Conservation (phyloP, 2,797 vertebrate genomes). For the Trachurus trachurus region DNA sequence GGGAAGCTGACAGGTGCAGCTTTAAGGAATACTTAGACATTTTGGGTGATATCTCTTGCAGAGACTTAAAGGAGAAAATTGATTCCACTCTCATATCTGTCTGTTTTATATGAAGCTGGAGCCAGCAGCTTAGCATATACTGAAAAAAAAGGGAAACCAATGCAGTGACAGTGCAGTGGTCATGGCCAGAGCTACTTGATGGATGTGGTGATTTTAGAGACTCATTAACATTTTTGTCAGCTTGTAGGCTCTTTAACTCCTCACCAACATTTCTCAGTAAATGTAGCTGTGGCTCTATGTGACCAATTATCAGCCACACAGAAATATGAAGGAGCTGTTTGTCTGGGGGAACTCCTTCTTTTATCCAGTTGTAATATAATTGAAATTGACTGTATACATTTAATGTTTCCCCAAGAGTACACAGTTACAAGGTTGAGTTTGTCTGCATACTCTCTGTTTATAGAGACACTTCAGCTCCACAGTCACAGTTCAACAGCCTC, state of each 20-base stretch:
- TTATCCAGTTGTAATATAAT: not conserved
- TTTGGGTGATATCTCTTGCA: slow-evolving; percentile 24
- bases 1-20: slow-evolving; percentile 12
- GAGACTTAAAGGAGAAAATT: not conserved
- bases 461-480: not conserved
- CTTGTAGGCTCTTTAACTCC: not conserved
- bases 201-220: not conserved
- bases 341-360: not conserved
- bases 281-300: not conserved
- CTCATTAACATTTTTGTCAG: not conserved
- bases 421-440: not conserved
- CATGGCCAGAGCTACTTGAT: not conserved
- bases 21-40: slow-evolving; percentile 12
- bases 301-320: not conserved
- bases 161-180: not conserved
- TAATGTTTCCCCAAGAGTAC: not conserved
- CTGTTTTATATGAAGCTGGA: not conserved
- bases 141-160: not conserved
- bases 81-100: not conserved
- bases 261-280: not conserved
- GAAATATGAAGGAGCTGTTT: not conserved
- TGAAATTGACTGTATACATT: not conserved
- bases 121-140: not conserved
- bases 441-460: not conserved
- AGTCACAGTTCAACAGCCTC: too few relatives aligned